phyloP scores from a whole-genome alignment of 2,797 vertebrate species.

The Microhierax caerulescens region DNA sequence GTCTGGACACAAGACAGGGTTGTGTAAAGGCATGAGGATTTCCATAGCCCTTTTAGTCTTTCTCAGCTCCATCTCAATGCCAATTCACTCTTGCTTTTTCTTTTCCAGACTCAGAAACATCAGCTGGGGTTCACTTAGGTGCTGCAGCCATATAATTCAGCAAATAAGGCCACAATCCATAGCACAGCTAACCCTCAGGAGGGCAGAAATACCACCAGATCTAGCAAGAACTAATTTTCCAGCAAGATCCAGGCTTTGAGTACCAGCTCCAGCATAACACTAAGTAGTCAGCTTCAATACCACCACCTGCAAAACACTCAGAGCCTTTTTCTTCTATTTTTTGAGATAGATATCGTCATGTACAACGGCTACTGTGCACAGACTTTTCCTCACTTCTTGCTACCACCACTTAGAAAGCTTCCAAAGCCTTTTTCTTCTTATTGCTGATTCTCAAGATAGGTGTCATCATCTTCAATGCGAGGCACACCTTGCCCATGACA shows the following conservation, averaged over 20 bases:
- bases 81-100: not conserved
- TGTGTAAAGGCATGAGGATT: not conserved
- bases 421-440: not conserved
- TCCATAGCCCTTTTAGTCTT: not conserved
- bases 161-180: not conserved
- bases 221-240: not conserved
- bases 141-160: not conserved
- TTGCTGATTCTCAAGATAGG: not conserved
- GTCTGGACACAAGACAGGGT: not conserved
- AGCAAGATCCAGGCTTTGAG: not conserved
- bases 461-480: rapidly evolving
- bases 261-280: not conserved
- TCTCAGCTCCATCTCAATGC: not conserved
- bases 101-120: not conserved
- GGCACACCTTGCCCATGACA: not conserved
- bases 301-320: not conserved
- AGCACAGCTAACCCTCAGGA: not conserved
- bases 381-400: not conserved
- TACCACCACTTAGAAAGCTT: not conserved
- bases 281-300: not conserved
- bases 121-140: not conserved
- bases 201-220: not conserved
- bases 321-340: not conserved
- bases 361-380: not conserved
- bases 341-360: too few species aligned